phyloP scores from a whole-genome alignment of 37 sponge, comb jelly and placozoan genomes.

The Beroe forskalii region DNA sequence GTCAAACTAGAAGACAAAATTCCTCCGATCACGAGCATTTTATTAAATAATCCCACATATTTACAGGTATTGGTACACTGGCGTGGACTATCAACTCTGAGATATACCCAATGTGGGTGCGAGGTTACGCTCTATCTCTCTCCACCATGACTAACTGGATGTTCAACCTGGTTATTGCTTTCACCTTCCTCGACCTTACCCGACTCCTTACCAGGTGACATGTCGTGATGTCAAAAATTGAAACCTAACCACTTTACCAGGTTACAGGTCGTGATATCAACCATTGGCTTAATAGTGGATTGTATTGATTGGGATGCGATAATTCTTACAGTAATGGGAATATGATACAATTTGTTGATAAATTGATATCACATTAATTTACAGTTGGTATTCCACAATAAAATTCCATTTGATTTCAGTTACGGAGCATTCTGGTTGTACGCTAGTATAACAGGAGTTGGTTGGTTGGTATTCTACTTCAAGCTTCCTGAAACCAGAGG shows the following conservation, averaged over 20 bases:
- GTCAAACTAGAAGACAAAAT: too few relatives aligned
- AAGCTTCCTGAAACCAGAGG: slow-evolving; percentile 86
- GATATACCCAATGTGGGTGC: slow-evolving; percentile 96
- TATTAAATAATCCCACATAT: too few relatives aligned
- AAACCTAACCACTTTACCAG: too few relatives aligned
- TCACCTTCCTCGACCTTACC: slow-evolving; percentile 80
- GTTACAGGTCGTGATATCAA: too few relatives aligned
- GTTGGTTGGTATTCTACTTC: slow-evolving; percentile 73
- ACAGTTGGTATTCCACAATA: too few relatives aligned
- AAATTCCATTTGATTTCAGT: too few relatives aligned
- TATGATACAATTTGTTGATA: too few relatives aligned
- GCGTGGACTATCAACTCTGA: slow-evolving; percentile 95
- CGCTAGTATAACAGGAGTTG: slow-evolving; percentile 71
- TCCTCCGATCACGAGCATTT: too few relatives aligned
- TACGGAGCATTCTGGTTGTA: slow-evolving; percentile 75
- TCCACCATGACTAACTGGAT: slow-evolving; percentile 86
- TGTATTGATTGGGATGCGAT: too few relatives aligned
- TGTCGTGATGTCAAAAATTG: neutral
- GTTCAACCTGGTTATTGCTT: slow-evolving; percentile 80
- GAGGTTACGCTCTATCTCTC: slow-evolving; percentile 74
- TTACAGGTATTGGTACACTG: slow-evolving; percentile 82
- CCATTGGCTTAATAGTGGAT: too few relatives aligned
- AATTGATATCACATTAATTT: too few relatives aligned
- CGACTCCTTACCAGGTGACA: slow-evolving; percentile 23
- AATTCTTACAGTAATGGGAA: too few relatives aligned